Evolutionary conservation across 1,140 invertebrate genomes (phyloP), one percentile per base, ranked within the genome.

Genomic region (Leucophenga varia): DNA sequence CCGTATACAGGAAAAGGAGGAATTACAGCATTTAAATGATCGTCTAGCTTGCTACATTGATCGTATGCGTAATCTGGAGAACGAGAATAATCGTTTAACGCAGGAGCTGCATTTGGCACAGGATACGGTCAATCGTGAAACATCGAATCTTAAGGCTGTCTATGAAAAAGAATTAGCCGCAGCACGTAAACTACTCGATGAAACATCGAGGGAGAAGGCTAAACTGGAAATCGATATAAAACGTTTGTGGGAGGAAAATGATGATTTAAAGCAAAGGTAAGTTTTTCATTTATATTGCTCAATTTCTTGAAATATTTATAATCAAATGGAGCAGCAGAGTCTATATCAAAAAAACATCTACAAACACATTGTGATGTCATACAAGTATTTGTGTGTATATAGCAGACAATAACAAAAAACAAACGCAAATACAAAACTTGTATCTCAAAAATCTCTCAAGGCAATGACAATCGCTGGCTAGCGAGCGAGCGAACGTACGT

Each of bases 11-110:
- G 96, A 99, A 76, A 98, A 98, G 77, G 86, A 87, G 58, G 89
- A 95, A 57, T 79, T 99, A 52, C 89, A 91, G 75, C 89, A 93
- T 77, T 81, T 98, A 12, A 99, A 99, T 76, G 93, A 98, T 74
- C 89, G 96, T 40, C 79, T 99, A 37, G 96, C 96, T 7, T 85
- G 84, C 36, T 98, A 98, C 72, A 98, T 98, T 61, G 95, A 99
- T 58, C 84, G 86, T 68, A 94, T 97, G 34, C 84, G 94, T 35
- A 85, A 88, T 55, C 79, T 99, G 55, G 95, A 98, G 78, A 78
- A 80, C 30, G 95, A 98, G 78, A 99, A 99, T 76, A 88, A 82
- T 22, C 83, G 88, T 1, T 79, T 98, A 7, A 84, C 82, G 20
- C 82, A 89, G 39, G 89, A 93, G 76, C 82, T 95, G 32, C 84